phyloP scores from a whole-genome alignment of 2,113 vertebrate genomes.

The Ceuthmochares aereus region DNA sequence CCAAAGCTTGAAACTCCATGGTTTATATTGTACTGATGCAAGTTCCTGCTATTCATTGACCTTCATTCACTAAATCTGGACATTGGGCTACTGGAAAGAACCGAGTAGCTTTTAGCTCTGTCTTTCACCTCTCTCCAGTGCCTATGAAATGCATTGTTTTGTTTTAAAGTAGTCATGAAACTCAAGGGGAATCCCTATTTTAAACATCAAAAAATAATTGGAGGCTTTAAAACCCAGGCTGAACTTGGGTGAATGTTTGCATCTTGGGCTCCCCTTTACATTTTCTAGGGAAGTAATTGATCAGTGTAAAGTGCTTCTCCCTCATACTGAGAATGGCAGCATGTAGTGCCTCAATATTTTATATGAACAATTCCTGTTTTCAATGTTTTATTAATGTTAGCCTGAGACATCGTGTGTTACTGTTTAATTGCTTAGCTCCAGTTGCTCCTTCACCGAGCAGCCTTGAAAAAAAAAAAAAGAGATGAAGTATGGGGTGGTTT shows the following conservation, averaged over 20 bases:
- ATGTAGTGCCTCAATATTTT: constrained; percentile 48
- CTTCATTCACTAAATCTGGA: constrained; percentile 42
- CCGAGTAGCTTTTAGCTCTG: background rate
- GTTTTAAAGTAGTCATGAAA: background rate
- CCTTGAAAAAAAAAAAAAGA: background rate
- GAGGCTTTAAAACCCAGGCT: background rate
- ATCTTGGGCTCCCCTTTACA: background rate
- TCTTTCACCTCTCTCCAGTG: background rate
- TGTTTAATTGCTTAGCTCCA: constrained; percentile 9
- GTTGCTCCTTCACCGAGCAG: background rate
- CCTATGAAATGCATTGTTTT: background rate
- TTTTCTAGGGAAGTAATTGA: constrained; percentile 44
- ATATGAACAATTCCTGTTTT: constrained; percentile 35
- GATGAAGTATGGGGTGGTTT: background rate
- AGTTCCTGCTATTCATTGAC: constrained; percentile 28
- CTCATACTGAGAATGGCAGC: constrained; percentile 28
- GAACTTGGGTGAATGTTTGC: background rate
- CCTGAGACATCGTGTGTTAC: background rate
- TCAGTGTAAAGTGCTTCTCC: background rate
- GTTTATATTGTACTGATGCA: constrained; percentile 6
- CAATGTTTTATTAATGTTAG: constrained; percentile 47
- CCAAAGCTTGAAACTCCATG: background rate
- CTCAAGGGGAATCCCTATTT: background rate
- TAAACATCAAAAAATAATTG: background rate
- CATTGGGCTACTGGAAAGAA: background rate